Evolutionary conservation across 2,888 invertebrate species (phyloP), one percentile per base, ranked within the genome.

Genomic region (Coenonympha glycerion): DNA sequence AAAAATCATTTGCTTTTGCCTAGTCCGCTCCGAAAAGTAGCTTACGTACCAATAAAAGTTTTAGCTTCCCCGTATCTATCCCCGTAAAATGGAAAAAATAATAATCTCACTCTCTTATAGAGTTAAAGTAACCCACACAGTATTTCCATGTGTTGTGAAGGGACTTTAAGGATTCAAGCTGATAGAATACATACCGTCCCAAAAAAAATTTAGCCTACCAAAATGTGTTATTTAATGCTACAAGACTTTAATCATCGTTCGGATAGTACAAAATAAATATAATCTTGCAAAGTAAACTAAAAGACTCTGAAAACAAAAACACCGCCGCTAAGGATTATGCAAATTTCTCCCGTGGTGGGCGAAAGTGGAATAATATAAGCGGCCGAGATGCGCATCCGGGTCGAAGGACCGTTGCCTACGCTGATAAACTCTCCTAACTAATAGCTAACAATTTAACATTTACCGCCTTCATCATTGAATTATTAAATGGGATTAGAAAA

Each of bases 351-450:
- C 65, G 73, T 68, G 74, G 73, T 71, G 68, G 69, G 70, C 68
- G 69, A 72, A 71, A 66, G 45, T 45, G 68, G 79, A 79, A 82
- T 79, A 79, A 82, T 83, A 79, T 84, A 75, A 75, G 71, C 54
- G 60, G 62, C 36, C 19, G 36, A 36, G 26, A 26, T 57, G 64
- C 76, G 76, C 70, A 79, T 80, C 76, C 69, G 64, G 63, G 44
- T 33, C 48, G 24, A 24, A 22, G 41, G 69, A 36, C 49, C 28
- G 71, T 69, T 76, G 74, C 66, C 72, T 76, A 68, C 69, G 70
- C 73, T 83, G 82, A 83, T 83, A 82, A 83, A 85, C 83, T 79
- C 75, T 79, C 78, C 79, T 60, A 77, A 69, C 66, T 79, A 82
- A 84, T 81, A 74, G 74, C 59, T 62, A 63, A 60, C 65, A 66